These are phyloP conservation scores for Prorops nasuta DNA, from an alignment of 1,140 invertebrate species.

Conservation along the genomic window DNA sequence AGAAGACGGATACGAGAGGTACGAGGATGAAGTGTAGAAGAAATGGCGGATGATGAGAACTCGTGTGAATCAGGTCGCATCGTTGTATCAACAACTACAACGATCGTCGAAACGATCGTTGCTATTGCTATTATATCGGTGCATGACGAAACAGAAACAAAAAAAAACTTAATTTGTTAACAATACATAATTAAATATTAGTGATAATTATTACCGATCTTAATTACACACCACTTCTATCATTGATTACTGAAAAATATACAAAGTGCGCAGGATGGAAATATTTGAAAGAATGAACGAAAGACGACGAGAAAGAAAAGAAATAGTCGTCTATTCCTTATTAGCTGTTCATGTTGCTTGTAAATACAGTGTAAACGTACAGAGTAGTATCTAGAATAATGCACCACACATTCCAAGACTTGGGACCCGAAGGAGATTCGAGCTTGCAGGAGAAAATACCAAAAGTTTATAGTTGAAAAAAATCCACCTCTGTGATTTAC, in stretches of 20 bases:
- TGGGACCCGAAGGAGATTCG: not conserved
- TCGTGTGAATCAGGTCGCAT: conserved; percentile 28
- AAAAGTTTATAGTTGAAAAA: no score
- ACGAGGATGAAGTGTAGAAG: no score
- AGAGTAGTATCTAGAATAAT: conserved; percentile 25
- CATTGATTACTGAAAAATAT: conserved; percentile 29
- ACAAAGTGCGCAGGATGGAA: conserved; percentile 42
- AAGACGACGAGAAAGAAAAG: no score
- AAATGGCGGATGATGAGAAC: no score
- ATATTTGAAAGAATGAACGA: no score
- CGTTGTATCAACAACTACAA: conserved; percentile 23
- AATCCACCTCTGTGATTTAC: no score
- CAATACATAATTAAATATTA: conserved; percentile 30
- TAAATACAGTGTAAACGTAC: conserved; percentile 33
- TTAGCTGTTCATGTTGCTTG: conserved; percentile 20
- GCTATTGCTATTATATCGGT: conserved; percentile 9
- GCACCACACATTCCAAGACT: conserved; percentile 20
- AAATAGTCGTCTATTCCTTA: conserved; percentile 19
- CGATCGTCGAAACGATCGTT: not conserved
- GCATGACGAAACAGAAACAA: no score
- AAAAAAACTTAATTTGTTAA: conserved; percentile 36
- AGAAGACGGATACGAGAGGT: no score
- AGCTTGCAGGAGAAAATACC: conserved; percentile 11
- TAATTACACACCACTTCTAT: conserved; percentile 29
- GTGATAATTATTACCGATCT: conserved; percentile 24